These are phyloP conservation scores for Microcebus murinus DNA, from an alignment of 2,113 vertebrate species.

Conservation along the genomic window DNA sequence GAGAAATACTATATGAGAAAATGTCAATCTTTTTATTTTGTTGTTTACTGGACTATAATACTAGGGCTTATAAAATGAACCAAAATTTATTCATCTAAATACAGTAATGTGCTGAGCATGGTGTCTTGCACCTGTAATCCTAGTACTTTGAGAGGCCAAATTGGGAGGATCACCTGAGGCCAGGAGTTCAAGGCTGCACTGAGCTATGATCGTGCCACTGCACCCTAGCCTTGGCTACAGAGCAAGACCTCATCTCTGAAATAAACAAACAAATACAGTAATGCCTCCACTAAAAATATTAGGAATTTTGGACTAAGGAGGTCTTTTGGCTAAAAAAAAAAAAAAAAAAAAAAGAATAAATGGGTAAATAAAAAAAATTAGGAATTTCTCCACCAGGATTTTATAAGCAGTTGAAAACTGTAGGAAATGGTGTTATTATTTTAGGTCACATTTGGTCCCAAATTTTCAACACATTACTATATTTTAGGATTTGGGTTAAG, in stretches of 20 bases:
- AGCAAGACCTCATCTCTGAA: not conserved
- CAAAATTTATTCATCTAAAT: not conserved
- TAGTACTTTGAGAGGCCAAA: not conserved
- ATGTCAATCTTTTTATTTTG: not conserved
- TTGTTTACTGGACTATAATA: not conserved
- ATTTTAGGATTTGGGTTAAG: not conserved
- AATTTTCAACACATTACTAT: not conserved
- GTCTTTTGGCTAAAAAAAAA: no score
- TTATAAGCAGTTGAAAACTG: not conserved
- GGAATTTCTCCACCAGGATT: not conserved
- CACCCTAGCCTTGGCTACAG: not conserved
- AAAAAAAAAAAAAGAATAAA: no score
- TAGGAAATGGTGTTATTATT: not conserved
- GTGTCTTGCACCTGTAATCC: not conserved
- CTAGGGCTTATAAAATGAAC: not conserved
- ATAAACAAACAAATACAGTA: not conserved
- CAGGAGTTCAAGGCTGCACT: not conserved
- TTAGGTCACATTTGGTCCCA: not conserved
- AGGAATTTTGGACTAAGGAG: not conserved
- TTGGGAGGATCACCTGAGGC: not conserved
- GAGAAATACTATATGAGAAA: not conserved
- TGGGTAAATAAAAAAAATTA: no score
- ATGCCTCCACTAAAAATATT: not conserved
- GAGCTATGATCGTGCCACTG: not conserved
- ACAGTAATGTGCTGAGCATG: not conserved